These are phyloP conservation scores for Campoletis raptor DNA, from an alignment of 2,888 invertebrate genomes.

Conservation along the genomic window DNA sequence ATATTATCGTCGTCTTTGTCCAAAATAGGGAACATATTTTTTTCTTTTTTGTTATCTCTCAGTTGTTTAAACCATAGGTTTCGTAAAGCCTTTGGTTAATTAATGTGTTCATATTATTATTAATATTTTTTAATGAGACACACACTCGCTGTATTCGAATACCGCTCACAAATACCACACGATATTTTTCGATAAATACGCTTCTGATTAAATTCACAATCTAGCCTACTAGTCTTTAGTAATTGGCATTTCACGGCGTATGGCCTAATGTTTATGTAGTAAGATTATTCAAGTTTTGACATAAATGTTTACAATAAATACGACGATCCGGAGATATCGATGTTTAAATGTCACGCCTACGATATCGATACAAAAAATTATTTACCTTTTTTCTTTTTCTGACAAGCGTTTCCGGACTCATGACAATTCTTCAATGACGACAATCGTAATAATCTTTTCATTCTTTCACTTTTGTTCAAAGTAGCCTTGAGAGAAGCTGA, in stretches of 20 bases:
- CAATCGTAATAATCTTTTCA: not conserved
- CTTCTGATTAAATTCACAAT: slow-evolving; percentile 70
- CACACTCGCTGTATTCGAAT: slow-evolving; percentile 75
- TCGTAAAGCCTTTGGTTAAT: slow-evolving; percentile 78
- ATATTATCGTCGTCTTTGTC: slow-evolving; percentile 69
- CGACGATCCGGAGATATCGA: slow-evolving; percentile 46
- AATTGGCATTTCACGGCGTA: slow-evolving; percentile 82
- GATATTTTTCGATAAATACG: slow-evolving; percentile 70
- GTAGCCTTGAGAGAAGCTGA: slow-evolving; percentile 32
- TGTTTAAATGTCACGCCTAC: slow-evolving; percentile 43
- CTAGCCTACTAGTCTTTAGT: slow-evolving; percentile 82
- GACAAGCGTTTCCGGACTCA: slow-evolving; percentile 14
- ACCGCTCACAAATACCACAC: slow-evolving; percentile 73
- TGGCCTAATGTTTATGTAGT: slow-evolving; percentile 76
- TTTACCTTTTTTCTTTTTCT: slow-evolving; percentile 14
- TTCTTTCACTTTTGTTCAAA: not conserved
- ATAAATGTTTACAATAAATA: slow-evolving; percentile 64
- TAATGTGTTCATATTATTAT: slow-evolving; percentile 65
- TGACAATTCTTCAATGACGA: slow-evolving; percentile 25
- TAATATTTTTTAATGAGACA: slow-evolving; percentile 60
- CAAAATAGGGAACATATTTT: slow-evolving; percentile 58
- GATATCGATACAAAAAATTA: slow-evolving; percentile 26
- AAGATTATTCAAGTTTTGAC: slow-evolving; percentile 64
- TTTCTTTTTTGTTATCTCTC: slow-evolving; percentile 47
- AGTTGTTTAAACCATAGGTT: slow-evolving; percentile 74